Base-by-base conservation (phyloP, 2,888 invertebrate genomes). In the Melinaea marsaeus region DNA sequence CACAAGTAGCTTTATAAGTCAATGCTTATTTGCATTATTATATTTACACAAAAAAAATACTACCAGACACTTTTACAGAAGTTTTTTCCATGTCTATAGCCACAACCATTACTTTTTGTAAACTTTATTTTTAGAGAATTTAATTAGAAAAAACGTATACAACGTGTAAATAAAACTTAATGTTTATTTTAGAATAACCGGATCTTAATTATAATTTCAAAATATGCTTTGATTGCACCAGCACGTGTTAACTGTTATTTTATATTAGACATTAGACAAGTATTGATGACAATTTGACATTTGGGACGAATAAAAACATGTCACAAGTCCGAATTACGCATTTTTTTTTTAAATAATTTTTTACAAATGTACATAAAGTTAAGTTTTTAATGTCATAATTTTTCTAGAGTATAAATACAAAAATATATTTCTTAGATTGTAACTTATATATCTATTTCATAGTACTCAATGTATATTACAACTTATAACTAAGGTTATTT, bases 11-110 rank as follows among this genome's bases (percentile, higher is more conserved):
- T 33, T 47, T n/a, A n/a, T 33, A 22, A 7, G 2, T 5, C 11
- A 9, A 32, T 32, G 11, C 4, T 32, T 2, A 32, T 22, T n/a
- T 9, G 9, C 6, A 51, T n/a, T 32, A 51, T 3, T 51, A 32
- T 32, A 32, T 32, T 51, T 32, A 3, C 7, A 6, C 22, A 9
- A 7, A 51, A 32, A 51, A 51, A 42, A 42, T 42, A 42, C 42
- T 51, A 51, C 51, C 51, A 32, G 51, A 51, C 7, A 51, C 51
- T 51, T 51, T 51, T 3, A 51, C 32, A 32, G 51, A 32, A 51
- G 51, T 22, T 51, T 51, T 51, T 32, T 51, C 51, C 51, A 51
- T 51, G 4, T 32, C 32, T 32, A 32, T 32, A 9, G 9, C 32
- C 51, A 51, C 51, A 9, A 51, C 51, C 51, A 51, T 51, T 32